A percentile compares a stretch with the other conserved stretches of the same genome.
Evolutionary conservation across 2,797 vertebrate species (phyloP).

Genomic region (Tenualosa ilisha): DNA sequence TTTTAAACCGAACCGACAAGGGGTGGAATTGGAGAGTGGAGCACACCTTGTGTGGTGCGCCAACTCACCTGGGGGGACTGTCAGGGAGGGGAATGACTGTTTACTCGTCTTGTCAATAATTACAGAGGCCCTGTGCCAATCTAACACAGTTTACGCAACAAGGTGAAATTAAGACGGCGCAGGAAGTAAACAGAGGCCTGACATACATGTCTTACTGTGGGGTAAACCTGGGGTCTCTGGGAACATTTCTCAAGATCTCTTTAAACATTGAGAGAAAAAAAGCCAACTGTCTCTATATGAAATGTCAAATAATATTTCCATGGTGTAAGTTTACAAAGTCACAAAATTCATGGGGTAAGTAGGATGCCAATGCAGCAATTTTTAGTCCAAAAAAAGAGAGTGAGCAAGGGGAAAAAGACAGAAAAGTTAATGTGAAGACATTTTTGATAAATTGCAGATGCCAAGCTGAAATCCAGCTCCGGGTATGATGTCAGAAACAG

Average conservation of each 20-base stretch:
- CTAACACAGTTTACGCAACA: slow-evolving; percentile 13
- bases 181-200: background rate
- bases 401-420: background rate
- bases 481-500: background rate
- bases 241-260: background rate
- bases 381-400: background rate
- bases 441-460: slow-evolving; percentile 10
- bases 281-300: background rate
- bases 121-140: background rate
- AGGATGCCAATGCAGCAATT: background rate
- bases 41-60: background rate
- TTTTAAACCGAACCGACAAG: background rate
- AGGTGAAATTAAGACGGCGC: background rate
- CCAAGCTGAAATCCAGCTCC: slow-evolving; percentile 10
- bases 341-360: background rate
- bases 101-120: background rate
- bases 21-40: background rate
- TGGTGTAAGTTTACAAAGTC: background rate
- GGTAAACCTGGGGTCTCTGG: background rate
- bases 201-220: background rate
- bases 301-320: background rate
- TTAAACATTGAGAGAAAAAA: no score
- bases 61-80: background rate
- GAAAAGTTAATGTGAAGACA: background rate
- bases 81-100: background rate